phyloP scores from a whole-genome alignment of 2,888 invertebrate species.

The Caenorhabditis plicata region DNA sequence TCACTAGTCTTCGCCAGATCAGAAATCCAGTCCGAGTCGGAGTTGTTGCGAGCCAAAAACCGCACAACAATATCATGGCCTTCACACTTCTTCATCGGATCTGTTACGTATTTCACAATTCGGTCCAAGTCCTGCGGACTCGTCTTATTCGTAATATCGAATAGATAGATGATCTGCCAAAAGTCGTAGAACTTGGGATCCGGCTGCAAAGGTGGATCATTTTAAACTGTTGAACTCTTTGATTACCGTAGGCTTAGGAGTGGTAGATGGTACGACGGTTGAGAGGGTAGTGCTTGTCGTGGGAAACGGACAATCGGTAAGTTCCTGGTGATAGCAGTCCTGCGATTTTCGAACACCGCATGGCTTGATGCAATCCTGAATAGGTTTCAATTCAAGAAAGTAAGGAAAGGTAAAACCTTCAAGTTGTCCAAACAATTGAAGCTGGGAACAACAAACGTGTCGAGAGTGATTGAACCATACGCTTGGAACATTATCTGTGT shows the following conservation, averaged over 20 bases:
- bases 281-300: slow-evolving; percentile 26
- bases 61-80: slow-evolving; percentile 25
- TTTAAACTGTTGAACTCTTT: not conserved
- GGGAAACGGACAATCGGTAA: slow-evolving; percentile 13
- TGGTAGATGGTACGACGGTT: slow-evolving; percentile 27
- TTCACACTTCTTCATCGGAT: slow-evolving; percentile 38
- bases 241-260: slow-evolving; percentile 22
- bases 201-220: not conserved
- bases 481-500: slow-evolving; percentile 14
- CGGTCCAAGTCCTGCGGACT: slow-evolving; percentile 31
- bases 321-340: slow-evolving; percentile 17
- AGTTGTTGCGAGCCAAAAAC: slow-evolving; percentile 37
- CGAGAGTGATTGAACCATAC: slow-evolving; percentile 11
- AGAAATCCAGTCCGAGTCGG: slow-evolving; percentile 39
- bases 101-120: slow-evolving; percentile 34
- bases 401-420: slow-evolving; percentile 3
- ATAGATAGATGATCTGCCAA: slow-evolving; percentile 48
- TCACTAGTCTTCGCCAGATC: slow-evolving; percentile 25
- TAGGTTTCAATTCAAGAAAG: not conserved
- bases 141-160: slow-evolving; percentile 45
- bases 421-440: slow-evolving; percentile 42
- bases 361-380: slow-evolving; percentile 45
- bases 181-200: slow-evolving; percentile 13
- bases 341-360: slow-evolving; percentile 28
- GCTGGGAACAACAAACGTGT: slow-evolving; percentile 35